Evolutionary conservation across 2,113 vertebrate genomes (phyloP), one percentile per base, ranked within the genome.

Genomic region (Sinocyclocheilus anophthalmus): DNA sequence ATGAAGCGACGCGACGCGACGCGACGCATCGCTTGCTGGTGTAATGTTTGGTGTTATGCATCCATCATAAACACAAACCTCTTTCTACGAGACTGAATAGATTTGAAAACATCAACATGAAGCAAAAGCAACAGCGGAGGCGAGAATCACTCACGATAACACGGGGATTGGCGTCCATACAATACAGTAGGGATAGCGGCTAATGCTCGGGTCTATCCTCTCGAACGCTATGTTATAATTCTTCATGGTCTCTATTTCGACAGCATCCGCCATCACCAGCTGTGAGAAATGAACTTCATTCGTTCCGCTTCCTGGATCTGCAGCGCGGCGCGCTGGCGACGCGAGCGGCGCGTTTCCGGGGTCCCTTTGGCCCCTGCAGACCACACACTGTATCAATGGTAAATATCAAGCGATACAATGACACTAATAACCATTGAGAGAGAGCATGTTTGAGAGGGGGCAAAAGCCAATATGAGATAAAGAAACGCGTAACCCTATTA

Each of bases 141-240:
- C 48, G 67, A 20, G 8, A 55, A 55, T 16, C 83, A 96, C 98
- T 98, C 95, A 99, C 98, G 97, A 97, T 73, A 99, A 94, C 67
- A 98, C 96, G 63, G 98, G 98, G 89, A 99, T 99, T 0, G 98
- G 97, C 0, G 97, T 99, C 97, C 98, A 99, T 16, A 99, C 98
- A 45, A 99, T 94, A 88, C 98, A 98, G 93, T 97, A 95, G 0
- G 98, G 98, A 72, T 96, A 99, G 6, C 97, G 96, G 77, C 95
- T 93, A 69, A 93, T 90, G 76, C 94, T 95, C 1, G 95, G 91
- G 61, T 97, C 96, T 82, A 96, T 94, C 84, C 91, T 94, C 82
- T 93, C 94, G 7, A 94, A 92, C 0, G 94, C 92, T 63, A 94
- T 90, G 55, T 90, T 93, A 86, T 94, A 95, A 89, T 94, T 96